A percentile compares a stretch with the other conserved stretches of the same genome.
Conservation (phyloP, 1,140 invertebrate species). For the Drosophila dunni region DNA sequence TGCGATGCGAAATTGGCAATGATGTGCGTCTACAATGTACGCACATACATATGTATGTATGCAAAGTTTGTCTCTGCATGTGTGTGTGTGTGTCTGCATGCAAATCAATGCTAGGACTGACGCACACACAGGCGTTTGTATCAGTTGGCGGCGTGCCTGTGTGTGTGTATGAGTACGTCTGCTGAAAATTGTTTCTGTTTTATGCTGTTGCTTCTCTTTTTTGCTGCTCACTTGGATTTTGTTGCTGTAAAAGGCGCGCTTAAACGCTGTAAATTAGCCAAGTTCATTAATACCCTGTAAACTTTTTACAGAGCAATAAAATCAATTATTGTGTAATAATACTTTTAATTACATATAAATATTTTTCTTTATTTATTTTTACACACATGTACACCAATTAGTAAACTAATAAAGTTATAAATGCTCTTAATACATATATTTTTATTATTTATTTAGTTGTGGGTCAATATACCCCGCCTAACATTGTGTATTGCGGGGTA, state of each 20-base stretch:
- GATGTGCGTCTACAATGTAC: constrained; percentile 3
- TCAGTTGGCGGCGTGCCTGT: constrained; percentile 4
- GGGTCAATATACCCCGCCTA: not conserved
- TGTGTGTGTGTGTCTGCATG: not conserved
- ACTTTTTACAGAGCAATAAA: not conserved
- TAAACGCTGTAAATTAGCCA: not conserved
- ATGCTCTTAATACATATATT: no score
- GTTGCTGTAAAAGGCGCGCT: not conserved
- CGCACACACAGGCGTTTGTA: constrained; percentile 2
- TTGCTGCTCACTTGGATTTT: not conserved
- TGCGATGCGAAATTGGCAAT: constrained; percentile 43
- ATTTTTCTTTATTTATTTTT: no score
- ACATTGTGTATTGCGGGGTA: not conserved
- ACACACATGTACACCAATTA: no score
- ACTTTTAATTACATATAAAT: not conserved
- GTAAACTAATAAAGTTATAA: no score
- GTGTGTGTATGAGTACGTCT: constrained; percentile 13
- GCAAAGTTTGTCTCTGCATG: constrained; percentile 1
- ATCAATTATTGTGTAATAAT: no score
- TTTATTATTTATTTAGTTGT: not conserved
- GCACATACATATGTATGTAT: not conserved
- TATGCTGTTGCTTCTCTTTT: constrained; percentile 6
- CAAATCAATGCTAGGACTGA: constrained; percentile 17
- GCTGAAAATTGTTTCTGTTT: constrained; percentile 22
- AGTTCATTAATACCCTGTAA: not conserved